These are phyloP conservation scores for Eupristina koningsbergeri DNA, from an alignment of 1,140 invertebrate genomes.

Conservation along the genomic window DNA sequence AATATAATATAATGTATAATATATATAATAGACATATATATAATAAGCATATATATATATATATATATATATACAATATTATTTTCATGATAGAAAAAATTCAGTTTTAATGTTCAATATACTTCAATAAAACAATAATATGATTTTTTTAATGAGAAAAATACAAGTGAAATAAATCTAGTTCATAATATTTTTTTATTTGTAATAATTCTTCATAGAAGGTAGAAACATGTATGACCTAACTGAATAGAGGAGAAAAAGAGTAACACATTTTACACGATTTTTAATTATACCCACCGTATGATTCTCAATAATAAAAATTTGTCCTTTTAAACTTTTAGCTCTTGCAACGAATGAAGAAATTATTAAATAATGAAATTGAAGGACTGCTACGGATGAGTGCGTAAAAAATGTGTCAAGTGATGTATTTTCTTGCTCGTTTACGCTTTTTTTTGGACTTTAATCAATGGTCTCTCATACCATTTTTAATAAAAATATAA, in stretches of 20 bases:
- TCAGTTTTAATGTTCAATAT: too few relatives aligned
- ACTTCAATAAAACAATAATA: too few relatives aligned
- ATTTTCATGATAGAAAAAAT: too few relatives aligned
- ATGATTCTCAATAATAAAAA: not conserved
- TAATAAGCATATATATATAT: too few relatives aligned
- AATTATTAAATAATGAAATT: conserved; percentile 12
- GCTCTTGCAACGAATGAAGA: not conserved
- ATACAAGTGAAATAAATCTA: not conserved
- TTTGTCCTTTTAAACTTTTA: not conserved
- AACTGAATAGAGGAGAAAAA: not conserved
- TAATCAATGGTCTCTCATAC: not conserved
- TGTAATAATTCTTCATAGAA: not conserved
- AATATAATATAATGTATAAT: too few relatives aligned
- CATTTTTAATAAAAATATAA: conserved; percentile 12
- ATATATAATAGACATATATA: too few relatives aligned
- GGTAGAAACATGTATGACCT: not conserved
- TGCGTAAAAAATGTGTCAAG: conserved; percentile 40
- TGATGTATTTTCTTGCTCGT: not conserved
- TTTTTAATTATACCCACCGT: not conserved
- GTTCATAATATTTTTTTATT: not conserved
- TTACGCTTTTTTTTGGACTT: conserved; percentile 12
- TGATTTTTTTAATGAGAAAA: too few relatives aligned
- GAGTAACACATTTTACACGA: not conserved
- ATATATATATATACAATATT: too few relatives aligned
- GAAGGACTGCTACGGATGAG: not conserved